Percentiles rank a stretch among this genome's conserved stretches.
Evolutionary conservation across 2,888 invertebrate genomes (phyloP).

Genomic region (Dichetophora obliterata): DNA sequence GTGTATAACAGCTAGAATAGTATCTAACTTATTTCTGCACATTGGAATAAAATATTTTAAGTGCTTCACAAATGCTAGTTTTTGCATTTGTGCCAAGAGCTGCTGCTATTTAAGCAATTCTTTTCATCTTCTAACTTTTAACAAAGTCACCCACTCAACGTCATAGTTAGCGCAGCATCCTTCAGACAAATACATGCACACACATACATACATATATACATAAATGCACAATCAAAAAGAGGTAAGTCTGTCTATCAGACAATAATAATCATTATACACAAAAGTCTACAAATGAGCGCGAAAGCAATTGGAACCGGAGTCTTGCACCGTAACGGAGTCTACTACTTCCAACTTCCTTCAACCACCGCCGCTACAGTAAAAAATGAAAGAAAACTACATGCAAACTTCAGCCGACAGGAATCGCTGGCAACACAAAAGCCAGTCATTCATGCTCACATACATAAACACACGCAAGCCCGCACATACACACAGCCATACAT

Average conservation of each 20-base stretch:
- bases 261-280: neutral
- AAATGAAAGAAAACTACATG: neutral
- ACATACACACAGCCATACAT: slow-evolving; percentile 17
- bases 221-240: neutral
- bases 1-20: no score
- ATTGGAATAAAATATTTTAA: neutral
- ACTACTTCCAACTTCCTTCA: no score
- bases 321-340: no score
- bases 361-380: no score
- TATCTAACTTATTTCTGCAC: no score
- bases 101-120: neutral
- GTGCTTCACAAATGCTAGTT: neutral
- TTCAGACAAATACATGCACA: neutral
- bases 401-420: neutral
- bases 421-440: neutral
- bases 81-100: neutral
- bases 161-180: neutral
- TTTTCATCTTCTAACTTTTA: no score
- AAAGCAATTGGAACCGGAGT: slow-evolving; percentile 34
- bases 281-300: slow-evolving; percentile 24
- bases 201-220: neutral
- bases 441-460: neutral
- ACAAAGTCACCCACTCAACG: neutral
- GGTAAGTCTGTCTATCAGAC: neutral
- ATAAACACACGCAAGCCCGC: neutral